Evolutionary conservation across 2,113 vertebrate species (phyloP), one percentile per base, ranked within the genome.

Genomic region (Xyrauchen texanus): DNA sequence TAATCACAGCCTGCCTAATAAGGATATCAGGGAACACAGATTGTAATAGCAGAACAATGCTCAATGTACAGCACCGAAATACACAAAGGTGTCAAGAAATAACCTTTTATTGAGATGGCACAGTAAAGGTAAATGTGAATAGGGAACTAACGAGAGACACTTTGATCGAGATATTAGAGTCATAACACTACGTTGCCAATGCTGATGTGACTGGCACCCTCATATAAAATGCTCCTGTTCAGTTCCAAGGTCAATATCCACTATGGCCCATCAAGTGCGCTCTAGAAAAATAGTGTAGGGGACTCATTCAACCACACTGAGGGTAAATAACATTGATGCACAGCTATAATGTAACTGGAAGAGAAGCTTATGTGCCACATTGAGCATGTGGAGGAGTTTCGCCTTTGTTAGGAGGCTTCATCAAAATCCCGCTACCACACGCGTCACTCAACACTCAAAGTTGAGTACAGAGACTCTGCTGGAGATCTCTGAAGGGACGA

Each of bases 81-180:
- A 34, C 60, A 52, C n/a, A 11, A 42, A 58, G 55, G 55, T 15
- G 6, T 34, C 21, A 34, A 3, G 21, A 34, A 34, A 51, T n/a
- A 52, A 63, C 16, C 44, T 42, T 69, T 63, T 80, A 60, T 55
- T 70, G 47, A 77, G 58, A 78, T 82, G 78, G 34, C 1, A 49
- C 52, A 13, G n/a, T 13, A 52, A 46, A 9, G 8, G 60, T 57
- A 1, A 10, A 44, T 15, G 52, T 12, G 51, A 46, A 34, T 1
- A 34, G 21, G 21, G 21, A 34, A 34, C 21, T 34, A 34, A 34
- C 21, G 21, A 34, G 21, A 34, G 21, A 76, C 55, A 58, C 55
- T 58, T n/a, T 6, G 6, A 58, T 58, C 55, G 5, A 58, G 6
- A n/a, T 58, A 34, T 15, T n/a, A 7, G 55, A 58, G 55, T 15